These are phyloP conservation scores for Drosophila bocki DNA, from an alignment of 1,140 invertebrate genomes.

Conservation along the genomic window DNA sequence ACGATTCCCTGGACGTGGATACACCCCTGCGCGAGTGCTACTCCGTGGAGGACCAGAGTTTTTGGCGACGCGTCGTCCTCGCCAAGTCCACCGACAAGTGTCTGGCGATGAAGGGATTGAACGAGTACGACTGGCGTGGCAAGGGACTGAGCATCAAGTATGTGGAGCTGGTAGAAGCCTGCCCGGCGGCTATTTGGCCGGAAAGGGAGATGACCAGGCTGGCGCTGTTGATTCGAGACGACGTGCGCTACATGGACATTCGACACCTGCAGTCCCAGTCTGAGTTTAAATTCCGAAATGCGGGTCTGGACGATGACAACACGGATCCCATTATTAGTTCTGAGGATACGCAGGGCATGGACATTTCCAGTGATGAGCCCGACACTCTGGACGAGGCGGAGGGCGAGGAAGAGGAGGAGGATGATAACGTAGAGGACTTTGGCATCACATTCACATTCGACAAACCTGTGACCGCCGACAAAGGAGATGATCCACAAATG, in stretches of 20 bases:
- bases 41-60: constrained; percentile 49
- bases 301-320: constrained; percentile 2
- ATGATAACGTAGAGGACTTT: neutral
- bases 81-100: constrained; percentile 53
- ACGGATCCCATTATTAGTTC: constrained; percentile 43
- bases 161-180: constrained; percentile 69
- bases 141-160: constrained; percentile 70
- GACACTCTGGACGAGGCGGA: constrained; percentile 16
- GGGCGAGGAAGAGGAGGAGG: constrained; percentile 27
- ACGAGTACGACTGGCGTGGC: constrained; percentile 67
- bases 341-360: constrained; percentile 15
- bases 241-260: constrained; percentile 56
- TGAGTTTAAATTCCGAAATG: constrained; percentile 36
- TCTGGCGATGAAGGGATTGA: constrained; percentile 34
- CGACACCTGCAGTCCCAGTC: constrained; percentile 59
- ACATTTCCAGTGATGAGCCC: constrained; percentile 59
- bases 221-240: constrained; percentile 35
- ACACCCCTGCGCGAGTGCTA: constrained; percentile 66
- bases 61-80: constrained; percentile 71
- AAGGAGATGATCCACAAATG: neutral
- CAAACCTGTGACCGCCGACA: neutral
- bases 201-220: constrained; percentile 56
- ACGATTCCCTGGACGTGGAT: constrained; percentile 64
- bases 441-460: neutral
- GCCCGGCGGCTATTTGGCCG: constrained; percentile 64